Evolutionary conservation across 2,113 vertebrate species (phyloP), one percentile per base, ranked within the genome.

Genomic region (Beaufortia kweichowensis): DNA sequence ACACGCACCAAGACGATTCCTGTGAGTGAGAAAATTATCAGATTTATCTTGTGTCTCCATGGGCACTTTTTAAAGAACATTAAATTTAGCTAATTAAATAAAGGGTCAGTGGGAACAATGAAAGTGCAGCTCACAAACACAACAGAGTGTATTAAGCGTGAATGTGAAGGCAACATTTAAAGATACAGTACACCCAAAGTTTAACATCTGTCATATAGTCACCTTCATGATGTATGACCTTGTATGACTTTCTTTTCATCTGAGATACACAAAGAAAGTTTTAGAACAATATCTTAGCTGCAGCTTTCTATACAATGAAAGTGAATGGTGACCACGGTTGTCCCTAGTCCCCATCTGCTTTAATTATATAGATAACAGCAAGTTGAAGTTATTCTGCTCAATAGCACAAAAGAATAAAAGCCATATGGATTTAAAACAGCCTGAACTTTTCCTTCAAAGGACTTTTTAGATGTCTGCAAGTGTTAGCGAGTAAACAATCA

Each of bases 31-130:
- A 84, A 83, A 76, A 79, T 41, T 3, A 66, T 79, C 72, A 53
- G 39, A 77, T 78, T 53, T 56, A 53, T 71, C 61, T 31, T 57
- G 23, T 5, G 68, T 81, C 85, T 79, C 77, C 12, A 31, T 23
- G 62, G 81, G 78, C 11, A 21, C 33, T n/a, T 9, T 67, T 75
- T 46, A 66, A 57, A 80, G 53, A 59, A 74, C 56, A 50, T 81
- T 81, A 78, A 65, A 65, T 46, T 19, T 23, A 70, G 62, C 53
- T 81, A 83, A 84, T 83, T 81, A 77, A 86, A 84, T 84, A 75
- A 83, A 68, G 46, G 70, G 79, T 81, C 81, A 70, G 43, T 24
- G 7, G n/a, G 67, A 79, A 70, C 56, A 55, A 56, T 28, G 62
- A 50, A 76, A 39, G 19, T 19, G 59, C 0, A 23, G 43, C 24